Conservation (phyloP, 2,113 vertebrate species). For the Gila orcuttii region DNA sequence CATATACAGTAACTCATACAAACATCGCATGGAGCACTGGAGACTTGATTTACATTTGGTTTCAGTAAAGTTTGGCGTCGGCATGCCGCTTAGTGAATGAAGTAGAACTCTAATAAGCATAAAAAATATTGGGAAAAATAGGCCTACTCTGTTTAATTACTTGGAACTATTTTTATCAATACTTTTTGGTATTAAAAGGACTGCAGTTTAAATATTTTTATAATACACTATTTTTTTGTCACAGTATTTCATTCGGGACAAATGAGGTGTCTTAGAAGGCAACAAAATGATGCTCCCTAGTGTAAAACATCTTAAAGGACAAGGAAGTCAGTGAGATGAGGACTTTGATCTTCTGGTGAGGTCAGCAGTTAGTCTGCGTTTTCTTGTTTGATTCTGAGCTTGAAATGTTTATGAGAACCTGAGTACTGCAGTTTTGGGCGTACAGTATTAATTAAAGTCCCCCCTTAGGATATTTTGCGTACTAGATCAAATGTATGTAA, state of each 20-base stretch:
- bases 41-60: not conserved
- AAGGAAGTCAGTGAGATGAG: conserved; percentile 24
- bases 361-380: not conserved
- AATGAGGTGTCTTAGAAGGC: not conserved
- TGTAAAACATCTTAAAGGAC: not conserved
- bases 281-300: not conserved
- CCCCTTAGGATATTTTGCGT: conserved; percentile 48
- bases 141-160: too few relatives aligned
- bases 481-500: conserved; percentile 62
- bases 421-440: not conserved
- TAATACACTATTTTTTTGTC: not conserved
- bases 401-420: conserved; percentile 5
- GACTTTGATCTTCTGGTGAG: conserved; percentile 26
- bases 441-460: conserved; percentile 47
- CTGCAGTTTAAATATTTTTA: not conserved
- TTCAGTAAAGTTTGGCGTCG: not conserved
- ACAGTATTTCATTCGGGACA: not conserved
- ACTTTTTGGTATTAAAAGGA: not conserved
- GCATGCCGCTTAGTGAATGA: too few relatives aligned
- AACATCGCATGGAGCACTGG: not conserved
- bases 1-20: not conserved
- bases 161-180: not conserved
- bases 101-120: not conserved
- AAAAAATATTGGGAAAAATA: not conserved
- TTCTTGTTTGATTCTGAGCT: conserved; percentile 3